These are phyloP conservation scores for Gallinago solitaria DNA, from an alignment of 2,797 vertebrate species.

Conservation along the genomic window DNA sequence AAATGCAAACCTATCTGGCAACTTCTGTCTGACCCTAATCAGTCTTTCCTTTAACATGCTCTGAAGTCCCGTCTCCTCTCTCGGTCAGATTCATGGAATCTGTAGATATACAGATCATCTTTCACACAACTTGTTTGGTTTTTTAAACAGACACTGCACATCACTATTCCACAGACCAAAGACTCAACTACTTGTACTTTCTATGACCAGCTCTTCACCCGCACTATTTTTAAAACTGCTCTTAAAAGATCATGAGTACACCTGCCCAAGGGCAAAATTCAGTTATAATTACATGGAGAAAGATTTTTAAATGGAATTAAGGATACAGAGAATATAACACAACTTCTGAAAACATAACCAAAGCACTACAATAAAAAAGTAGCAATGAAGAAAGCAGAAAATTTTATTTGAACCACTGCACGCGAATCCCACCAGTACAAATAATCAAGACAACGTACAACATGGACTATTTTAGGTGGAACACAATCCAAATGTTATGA, in stretches of 20 bases:
- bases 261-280: neutral
- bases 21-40: neutral
- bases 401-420: neutral
- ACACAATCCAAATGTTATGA: neutral
- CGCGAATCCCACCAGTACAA: neutral
- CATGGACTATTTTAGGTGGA: neutral
- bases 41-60: rapidly evolving
- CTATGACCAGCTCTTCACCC: neutral
- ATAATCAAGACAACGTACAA: neutral
- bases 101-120: neutral
- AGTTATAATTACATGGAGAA: neutral
- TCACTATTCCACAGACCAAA: neutral
- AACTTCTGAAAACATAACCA: neutral
- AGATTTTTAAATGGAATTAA: neutral
- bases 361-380: neutral
- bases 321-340: neutral
- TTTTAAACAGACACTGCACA: neutral
- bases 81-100: neutral
- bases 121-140: neutral
- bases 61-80: neutral
- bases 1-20: neutral
- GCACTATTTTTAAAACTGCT: neutral
- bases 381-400: neutral
- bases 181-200: neutral
- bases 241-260: neutral